Evolutionary conservation across 2,888 invertebrate species (phyloP).

Genomic region (Eledone cirrhosa): DNA sequence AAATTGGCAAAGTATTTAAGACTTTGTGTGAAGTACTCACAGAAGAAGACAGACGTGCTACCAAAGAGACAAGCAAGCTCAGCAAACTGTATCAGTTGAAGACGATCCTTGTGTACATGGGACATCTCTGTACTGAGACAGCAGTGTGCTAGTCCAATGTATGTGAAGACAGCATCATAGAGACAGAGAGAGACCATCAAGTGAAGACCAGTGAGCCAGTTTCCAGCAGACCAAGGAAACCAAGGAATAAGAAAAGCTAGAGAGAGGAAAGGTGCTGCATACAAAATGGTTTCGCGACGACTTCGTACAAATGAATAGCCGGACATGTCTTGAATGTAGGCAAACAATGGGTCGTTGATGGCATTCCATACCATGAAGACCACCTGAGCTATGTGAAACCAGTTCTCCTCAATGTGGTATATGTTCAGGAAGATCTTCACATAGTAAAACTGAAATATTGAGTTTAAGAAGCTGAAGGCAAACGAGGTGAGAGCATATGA

Average conservation of each 20-base stretch:
- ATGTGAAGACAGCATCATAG: conserved; percentile 68
- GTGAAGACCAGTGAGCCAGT: conserved; percentile 66
- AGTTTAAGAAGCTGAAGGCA: conserved; percentile 56
- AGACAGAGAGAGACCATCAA: conserved; percentile 65
- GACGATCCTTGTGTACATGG: conserved; percentile 54
- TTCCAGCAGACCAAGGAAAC: conserved; percentile 52
- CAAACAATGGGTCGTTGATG: conserved; percentile 69
- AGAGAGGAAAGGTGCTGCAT: conserved; percentile 65
- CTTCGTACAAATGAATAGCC: conserved; percentile 59
- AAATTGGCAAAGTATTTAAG: conserved; percentile 60
- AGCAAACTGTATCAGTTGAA: conserved; percentile 62
- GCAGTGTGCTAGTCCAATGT: conserved; percentile 64
- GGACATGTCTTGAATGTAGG: conserved; percentile 63
- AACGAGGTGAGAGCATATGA: conserved; percentile 51
- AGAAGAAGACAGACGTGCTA: conserved; percentile 48
- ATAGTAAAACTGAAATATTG: conserved; percentile 67
- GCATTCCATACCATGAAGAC: conserved; percentile 69
- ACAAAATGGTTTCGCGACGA: conserved; percentile 64
- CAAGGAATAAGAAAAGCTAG: conserved; percentile 66
- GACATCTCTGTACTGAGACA: conserved; percentile 66
- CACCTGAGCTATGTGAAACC: conserved; percentile 67
- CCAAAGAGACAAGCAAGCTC: conserved; percentile 53
- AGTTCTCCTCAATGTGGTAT: conserved; percentile 66
- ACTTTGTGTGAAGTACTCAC: conserved; percentile 57
- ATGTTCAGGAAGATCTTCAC: conserved; percentile 67